These are phyloP conservation scores for Hyles euphorbiae DNA, from an alignment of 1,140 invertebrate genomes.

Conservation along the genomic window DNA sequence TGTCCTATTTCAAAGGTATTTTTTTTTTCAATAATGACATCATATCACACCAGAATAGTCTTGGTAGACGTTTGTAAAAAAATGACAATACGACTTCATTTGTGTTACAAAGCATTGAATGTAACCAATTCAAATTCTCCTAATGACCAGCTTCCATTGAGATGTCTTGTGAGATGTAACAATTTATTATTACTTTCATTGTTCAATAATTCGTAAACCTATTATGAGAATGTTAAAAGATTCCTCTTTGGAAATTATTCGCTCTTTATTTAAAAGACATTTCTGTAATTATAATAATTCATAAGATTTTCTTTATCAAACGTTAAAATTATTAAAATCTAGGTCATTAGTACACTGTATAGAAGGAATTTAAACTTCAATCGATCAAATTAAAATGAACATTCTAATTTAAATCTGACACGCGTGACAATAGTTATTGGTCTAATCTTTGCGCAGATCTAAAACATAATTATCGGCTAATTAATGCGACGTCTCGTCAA, in stretches of 20 bases:
- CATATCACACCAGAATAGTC: too few relatives aligned
- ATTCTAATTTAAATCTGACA: conserved; percentile 21
- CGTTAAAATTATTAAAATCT: too few relatives aligned
- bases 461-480: conserved; percentile 50
- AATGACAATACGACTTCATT: too few relatives aligned
- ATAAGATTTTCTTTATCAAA: too few relatives aligned
- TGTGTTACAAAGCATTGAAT: background rate
- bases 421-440: conserved; percentile 14
- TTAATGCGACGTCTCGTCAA: conserved; percentile 46
- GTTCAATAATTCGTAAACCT: background rate
- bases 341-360: background rate
- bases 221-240: too few relatives aligned
- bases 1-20: too few relatives aligned
- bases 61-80: too few relatives aligned
- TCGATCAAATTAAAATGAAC: conserved; percentile 8
- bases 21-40: too few relatives aligned
- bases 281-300: too few relatives aligned
- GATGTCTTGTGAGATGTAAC: too few relatives aligned
- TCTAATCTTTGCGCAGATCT: conserved; percentile 18
- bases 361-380: conserved; percentile 6
- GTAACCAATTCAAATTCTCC: conserved; percentile 6
- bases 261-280: too few relatives aligned
- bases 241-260: too few relatives aligned
- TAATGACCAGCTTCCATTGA: conserved; percentile 14
- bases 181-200: background rate